A percentile compares a stretch with the other conserved stretches of the same genome.
phyloP scores from a whole-genome alignment of 2,113 vertebrate species.

The Semnopithecus entellus region DNA sequence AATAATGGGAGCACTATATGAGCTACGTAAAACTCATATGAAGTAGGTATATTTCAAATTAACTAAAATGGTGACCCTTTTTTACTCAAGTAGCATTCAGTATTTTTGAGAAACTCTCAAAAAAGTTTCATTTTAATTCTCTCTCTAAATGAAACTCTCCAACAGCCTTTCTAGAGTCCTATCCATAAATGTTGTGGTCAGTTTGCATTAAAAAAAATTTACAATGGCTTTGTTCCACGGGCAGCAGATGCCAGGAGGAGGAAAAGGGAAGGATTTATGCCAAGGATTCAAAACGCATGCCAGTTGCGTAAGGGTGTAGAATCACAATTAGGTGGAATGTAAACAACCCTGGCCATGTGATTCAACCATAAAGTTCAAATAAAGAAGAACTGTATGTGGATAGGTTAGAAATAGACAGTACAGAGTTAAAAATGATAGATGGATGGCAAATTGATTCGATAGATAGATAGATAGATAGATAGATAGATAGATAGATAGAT shows the following conservation, averaged over 20 bases:
- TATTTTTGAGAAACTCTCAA: neutral
- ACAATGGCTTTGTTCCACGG: neutral
- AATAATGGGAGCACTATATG: conserved; percentile 21
- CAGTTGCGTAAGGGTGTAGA: neutral
- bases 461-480: neutral
- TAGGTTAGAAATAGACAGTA: neutral
- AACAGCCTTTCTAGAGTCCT: neutral
- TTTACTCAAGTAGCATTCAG: neutral
- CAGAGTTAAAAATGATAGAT: neutral
- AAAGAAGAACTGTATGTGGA: neutral
- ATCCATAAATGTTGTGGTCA: conserved; percentile 2
- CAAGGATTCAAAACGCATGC: neutral
- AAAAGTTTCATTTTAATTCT: neutral
- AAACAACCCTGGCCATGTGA: neutral
- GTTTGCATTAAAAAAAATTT: neutral
- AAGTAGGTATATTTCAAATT: conserved; percentile 54
- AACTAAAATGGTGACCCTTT: conserved; percentile 1
- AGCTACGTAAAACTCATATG: conserved; percentile 49
- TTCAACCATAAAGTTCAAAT: conserved; percentile 18
- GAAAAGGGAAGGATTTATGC: neutral
- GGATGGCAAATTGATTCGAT: neutral
- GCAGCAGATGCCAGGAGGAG: neutral
- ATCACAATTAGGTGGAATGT: neutral
- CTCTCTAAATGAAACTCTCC: neutral
- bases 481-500: neutral